These are phyloP conservation scores for Chiroxiphia lanceolata DNA, from an alignment of 2,797 vertebrate species.

Conservation along the genomic window DNA sequence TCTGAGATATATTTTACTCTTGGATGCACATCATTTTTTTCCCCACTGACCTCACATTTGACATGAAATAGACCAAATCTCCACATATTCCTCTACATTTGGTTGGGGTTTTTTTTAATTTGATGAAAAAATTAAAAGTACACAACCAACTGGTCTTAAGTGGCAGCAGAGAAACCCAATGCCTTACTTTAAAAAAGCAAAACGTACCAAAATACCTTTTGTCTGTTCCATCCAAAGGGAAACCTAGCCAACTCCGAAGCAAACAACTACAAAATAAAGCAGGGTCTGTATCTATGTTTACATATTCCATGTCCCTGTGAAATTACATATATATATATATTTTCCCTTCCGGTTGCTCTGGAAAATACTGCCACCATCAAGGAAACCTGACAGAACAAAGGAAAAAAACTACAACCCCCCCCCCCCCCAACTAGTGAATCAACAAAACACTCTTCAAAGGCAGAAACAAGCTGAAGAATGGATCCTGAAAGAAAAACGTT, in stretches of 20 bases:
- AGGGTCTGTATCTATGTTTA: not conserved
- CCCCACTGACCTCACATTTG: not conserved
- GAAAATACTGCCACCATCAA: not conserved
- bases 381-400: not conserved
- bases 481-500: not conserved
- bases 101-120: not conserved
- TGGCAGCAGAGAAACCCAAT: not conserved
- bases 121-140: not conserved
- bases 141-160: not conserved
- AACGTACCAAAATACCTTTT: not conserved
- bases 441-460: not conserved
- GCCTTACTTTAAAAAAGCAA: not conserved
- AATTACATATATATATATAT: not conserved
- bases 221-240: not conserved
- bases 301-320: not conserved
- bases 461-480: not conserved
- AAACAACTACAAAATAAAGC: not conserved
- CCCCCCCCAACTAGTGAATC: not conserved
- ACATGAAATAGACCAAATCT: not conserved
- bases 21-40: not conserved
- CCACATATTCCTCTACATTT: not conserved
- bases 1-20: not conserved
- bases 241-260: not conserved
- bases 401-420: not conserved
- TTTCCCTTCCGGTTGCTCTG: not conserved